Base-by-base conservation (phyloP, 2,888 invertebrate species). In the Aquatica leii region DNA sequence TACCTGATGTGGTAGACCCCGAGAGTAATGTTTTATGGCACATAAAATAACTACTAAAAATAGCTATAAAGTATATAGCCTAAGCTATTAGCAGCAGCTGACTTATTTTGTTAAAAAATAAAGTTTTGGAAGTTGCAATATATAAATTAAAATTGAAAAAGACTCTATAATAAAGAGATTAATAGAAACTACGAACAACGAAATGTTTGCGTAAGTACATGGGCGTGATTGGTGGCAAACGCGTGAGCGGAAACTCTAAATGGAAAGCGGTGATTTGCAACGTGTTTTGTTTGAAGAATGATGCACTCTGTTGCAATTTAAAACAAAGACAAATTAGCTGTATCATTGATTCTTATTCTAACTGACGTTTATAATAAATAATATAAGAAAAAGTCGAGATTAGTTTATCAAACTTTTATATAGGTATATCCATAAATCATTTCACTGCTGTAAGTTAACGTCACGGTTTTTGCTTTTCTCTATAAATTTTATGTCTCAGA, bases 201-300 rank as follows among this genome's bases (percentile, higher is more conserved):
- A 37, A 62, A 52, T 62, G 57, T 69, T 67, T 66, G 63, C 66
- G 69, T 67, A 69, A 70, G 69, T 69, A 67, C 68, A 69, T 64
- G 62, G 63, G 70, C 66, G 70, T 70, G 70, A 69, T 69, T 68
- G 68, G 64, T 69, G 2, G 62, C 62, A 60, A 67, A 65, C 65
- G 63, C 69, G 69, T 67, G 68, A 65, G 65, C 62, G 69, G 69
- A 69, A 65, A 61, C 58, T 55, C 59, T 65, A 70, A 70, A 69
- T 68, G 69, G 66, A 69, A 68, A 69, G 66, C 67, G 69, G 70
- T 69, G 69, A 70, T 70, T 70, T 69, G 53, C 62, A 58, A 58
- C 62, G 54, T 62, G 54, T 54, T 48, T 54, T 46, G 46, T 43
- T 52, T 52, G 62, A 62, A 43, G 57, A 62, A 56, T 62, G 62